Base-by-base conservation (phyloP, 1,140 invertebrate species). In the Temnothorax curvispinosus region DNA sequence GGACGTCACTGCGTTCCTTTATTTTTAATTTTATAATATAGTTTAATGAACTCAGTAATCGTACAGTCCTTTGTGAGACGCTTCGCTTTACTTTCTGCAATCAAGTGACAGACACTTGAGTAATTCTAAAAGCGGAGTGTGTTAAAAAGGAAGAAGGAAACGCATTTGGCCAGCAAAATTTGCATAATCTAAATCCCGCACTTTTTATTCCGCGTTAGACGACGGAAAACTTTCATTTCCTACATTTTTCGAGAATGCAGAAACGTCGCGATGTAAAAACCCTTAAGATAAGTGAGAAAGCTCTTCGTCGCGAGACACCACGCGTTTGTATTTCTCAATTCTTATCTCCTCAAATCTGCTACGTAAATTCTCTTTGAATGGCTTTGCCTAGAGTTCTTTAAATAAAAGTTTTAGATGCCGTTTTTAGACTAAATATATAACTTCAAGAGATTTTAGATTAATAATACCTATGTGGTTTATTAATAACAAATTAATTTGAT, bases 181-280 rank as follows among this genome's bases (percentile, higher is more conserved):
- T 74, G 11, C 32, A 74, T 56, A 56, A 74, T 74, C 52, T 56
- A 38, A 74, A 74, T 74, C 9, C 71, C 21, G 18, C 35, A 41
- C 15, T 75, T 50, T 69, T 69, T 50, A 69, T 27, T 7, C 6
- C 38, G n/a, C 38, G 21, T 67, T 67, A 44, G 38, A 41, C 52
- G 13, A 74, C 35, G 11, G 35, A 8, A 44, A 58, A 75, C 52
- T 75, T 75, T 75, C 38, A 44, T 75, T 54, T 75, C 52, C 18
- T 7, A 11, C n/a, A 58, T 75, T 56, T 74, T 74, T 74, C 50
- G 1, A 56, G 52, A 56, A 38, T 21, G 11, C 11, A 56, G 32
- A 56, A 35, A 54, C 32, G 50, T 56, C 71, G 38, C 18, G 32
- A 38, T n/a, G 18, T 18, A 56, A 74, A 69, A 41, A 44, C 38